Conservation (phyloP, 1,140 invertebrate genomes). For the Scaptomyza hsui region DNA sequence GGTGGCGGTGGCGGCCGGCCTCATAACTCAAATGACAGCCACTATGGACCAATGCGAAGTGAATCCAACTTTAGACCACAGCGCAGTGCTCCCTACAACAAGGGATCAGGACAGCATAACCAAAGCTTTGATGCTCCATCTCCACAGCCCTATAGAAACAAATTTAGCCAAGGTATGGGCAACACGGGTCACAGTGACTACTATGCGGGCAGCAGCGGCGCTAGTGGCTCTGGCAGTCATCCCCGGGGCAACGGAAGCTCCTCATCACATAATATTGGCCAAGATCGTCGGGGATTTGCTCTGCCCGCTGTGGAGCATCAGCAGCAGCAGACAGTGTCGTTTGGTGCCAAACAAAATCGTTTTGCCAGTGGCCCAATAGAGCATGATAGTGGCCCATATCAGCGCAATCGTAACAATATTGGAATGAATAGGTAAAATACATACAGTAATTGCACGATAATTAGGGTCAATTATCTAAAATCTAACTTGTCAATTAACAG, state of each 20-base stretch:
- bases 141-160: slow-evolving; percentile 50
- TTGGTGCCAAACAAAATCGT: slow-evolving; percentile 49
- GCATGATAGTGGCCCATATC: slow-evolving; percentile 25
- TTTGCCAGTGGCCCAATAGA: slow-evolving; percentile 57
- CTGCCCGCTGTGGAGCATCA: slow-evolving; percentile 66
- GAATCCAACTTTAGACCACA: slow-evolving; percentile 57
- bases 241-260: slow-evolving; percentile 28
- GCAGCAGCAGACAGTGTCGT: slow-evolving; percentile 46
- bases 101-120: slow-evolving; percentile 59
- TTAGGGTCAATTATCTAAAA: no score
- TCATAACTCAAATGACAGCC: slow-evolving; percentile 58
- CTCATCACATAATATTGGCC: slow-evolving; percentile 37
- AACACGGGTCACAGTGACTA: slow-evolving; percentile 51
- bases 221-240: slow-evolving; percentile 24
- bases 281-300: slow-evolving; percentile 73
- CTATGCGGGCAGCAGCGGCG: slow-evolving; percentile 28
- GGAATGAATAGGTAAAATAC: slow-evolving; percentile 44
- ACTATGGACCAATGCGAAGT: slow-evolving; percentile 65
- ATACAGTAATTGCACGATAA: background rate
- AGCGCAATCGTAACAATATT: slow-evolving; percentile 44
- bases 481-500: slow-evolving; percentile 6
- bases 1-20: slow-evolving; percentile 4
- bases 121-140: slow-evolving; percentile 39
- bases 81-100: slow-evolving; percentile 73
- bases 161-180: slow-evolving; percentile 48